phyloP scores from a whole-genome alignment of 2,888 invertebrate genomes.

The Meganola albula region DNA sequence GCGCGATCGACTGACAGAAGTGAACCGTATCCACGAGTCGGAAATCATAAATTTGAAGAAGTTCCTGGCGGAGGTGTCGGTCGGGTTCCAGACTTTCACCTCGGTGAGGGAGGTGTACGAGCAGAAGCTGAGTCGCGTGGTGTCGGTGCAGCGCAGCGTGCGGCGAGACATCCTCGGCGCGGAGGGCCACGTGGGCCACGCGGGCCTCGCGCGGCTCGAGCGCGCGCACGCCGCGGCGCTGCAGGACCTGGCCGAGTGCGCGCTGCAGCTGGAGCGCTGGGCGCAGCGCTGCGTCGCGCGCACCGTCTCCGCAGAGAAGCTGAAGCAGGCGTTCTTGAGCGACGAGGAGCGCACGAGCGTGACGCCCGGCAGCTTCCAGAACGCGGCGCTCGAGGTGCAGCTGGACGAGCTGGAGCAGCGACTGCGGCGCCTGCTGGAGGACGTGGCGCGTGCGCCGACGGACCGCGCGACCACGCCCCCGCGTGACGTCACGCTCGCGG shows the following conservation, averaged over 20 bases:
- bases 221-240: constrained; percentile 58
- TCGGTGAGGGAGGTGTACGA: constrained; percentile 59
- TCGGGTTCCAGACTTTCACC: constrained; percentile 57
- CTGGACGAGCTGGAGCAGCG: constrained; percentile 61
- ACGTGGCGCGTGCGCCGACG: constrained; percentile 45
- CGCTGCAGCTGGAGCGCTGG: constrained; percentile 64
- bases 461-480: constrained; percentile 45
- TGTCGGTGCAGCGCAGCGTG: constrained; percentile 59
- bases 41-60: constrained; percentile 63
- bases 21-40: constrained; percentile 61
- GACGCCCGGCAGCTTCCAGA: constrained; percentile 46
- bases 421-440: constrained; percentile 57
- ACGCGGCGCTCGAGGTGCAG: constrained; percentile 57
- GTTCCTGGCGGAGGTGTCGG: constrained; percentile 58
- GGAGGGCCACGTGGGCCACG: constrained; percentile 47
- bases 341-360: constrained; percentile 47
- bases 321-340: constrained; percentile 56
- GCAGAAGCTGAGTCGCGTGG: constrained; percentile 54
- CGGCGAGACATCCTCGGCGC: constrained; percentile 56
- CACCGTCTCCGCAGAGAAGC: constrained; percentile 55
- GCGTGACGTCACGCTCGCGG: constrained; percentile 60
- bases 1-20: constrained; percentile 54
- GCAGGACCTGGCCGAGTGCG: constrained; percentile 60
- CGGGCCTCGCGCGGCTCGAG: constrained; percentile 52
- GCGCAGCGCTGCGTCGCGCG: constrained; percentile 52